These are phyloP conservation scores for Nymphicus hollandicus DNA, from an alignment of 2,113 vertebrate species.

Conservation along the genomic window DNA sequence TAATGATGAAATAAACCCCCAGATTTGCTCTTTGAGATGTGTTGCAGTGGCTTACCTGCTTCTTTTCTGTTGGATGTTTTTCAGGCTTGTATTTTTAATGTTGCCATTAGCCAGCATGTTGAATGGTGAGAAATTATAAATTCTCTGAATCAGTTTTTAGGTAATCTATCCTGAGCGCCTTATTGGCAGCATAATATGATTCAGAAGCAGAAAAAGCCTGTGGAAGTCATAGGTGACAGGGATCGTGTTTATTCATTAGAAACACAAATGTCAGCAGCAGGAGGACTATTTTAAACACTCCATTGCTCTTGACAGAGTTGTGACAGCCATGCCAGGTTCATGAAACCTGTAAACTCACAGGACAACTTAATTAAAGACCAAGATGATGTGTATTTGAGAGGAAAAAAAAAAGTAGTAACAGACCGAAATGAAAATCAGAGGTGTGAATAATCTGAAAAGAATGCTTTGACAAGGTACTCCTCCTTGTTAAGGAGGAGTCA, in stretches of 20 bases:
- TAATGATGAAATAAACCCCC: background rate
- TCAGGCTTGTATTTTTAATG: background rate
- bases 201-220: background rate
- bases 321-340: slow-evolving; percentile 6
- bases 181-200: background rate
- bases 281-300: background rate
- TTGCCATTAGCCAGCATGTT: background rate
- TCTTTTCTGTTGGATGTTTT: background rate
- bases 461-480: background rate
- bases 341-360: background rate
- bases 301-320: background rate
- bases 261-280: slow-evolving; percentile 37
- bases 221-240: background rate
- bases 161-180: background rate
- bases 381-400: background rate
- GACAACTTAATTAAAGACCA: slow-evolving; percentile 57
- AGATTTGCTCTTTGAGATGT: background rate
- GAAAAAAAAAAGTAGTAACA: background rate
- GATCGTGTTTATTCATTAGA: slow-evolving; percentile 24
- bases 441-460: background rate
- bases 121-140: background rate
- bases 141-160: background rate
- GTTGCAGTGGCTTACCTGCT: background rate
- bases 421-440: background rate
- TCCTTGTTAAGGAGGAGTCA: too few species aligned